Percentiles rank a stretch among this genome's conserved stretches.
Evolutionary conservation across 1,140 invertebrate species (phyloP).

Genomic region (Spodoptera frugiperda): DNA sequence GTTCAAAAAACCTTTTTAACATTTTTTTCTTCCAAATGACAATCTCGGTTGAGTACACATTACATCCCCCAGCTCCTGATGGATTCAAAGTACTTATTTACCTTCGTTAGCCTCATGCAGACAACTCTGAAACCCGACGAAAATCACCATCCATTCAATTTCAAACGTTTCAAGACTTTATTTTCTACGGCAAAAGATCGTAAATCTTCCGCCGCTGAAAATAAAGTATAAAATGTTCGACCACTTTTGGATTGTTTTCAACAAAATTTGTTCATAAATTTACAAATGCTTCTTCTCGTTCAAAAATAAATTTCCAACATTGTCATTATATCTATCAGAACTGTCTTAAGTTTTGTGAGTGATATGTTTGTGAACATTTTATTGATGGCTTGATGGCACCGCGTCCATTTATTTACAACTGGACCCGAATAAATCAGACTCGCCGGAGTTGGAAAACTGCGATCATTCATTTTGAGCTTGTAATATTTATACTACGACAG

Average conservation of each 20-base stretch:
- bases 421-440: slow-evolving; percentile 63
- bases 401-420: slow-evolving; percentile 59
- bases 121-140: not conserved
- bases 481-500: slow-evolving; percentile 45
- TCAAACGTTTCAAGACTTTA: not conserved
- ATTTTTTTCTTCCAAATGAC: too few species aligned
- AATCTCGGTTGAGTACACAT: not conserved
- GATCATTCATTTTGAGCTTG: slow-evolving; percentile 59
- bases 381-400: slow-evolving; percentile 61
- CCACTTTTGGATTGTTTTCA: slow-evolving; percentile 29
- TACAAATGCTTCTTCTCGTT: slow-evolving; percentile 14
- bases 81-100: not conserved
- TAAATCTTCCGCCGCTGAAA: not conserved
- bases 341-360: slow-evolving; percentile 51
- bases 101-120: slow-evolving; percentile 12
- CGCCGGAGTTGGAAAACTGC: slow-evolving; percentile 59
- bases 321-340: slow-evolving; percentile 45
- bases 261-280: slow-evolving; percentile 42
- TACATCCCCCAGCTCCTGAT: not conserved
- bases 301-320: slow-evolving; percentile 45
- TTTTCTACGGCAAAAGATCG: not conserved
- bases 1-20: too few species aligned
- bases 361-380: slow-evolving; percentile 62
- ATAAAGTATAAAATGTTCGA: slow-evolving; percentile 1
- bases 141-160: not conserved